Evolutionary conservation across 2,797 vertebrate genomes (phyloP), one percentile per base, ranked within the genome.

Genomic region (Chelidonichthys spinosus): DNA sequence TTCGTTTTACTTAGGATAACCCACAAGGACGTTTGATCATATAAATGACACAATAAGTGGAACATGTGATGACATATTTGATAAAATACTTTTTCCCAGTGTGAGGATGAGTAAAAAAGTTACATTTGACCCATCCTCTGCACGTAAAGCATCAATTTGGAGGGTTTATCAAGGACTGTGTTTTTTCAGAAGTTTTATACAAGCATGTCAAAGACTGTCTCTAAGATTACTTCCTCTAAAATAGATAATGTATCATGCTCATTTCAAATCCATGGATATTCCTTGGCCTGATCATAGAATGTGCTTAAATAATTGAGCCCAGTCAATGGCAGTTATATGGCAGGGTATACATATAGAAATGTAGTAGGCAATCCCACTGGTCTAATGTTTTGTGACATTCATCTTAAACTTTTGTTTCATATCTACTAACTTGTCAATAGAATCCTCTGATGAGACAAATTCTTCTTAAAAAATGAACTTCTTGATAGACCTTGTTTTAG

Each of bases 1-100:
- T 25, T 43, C 7, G 11, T 54, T 7, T 54, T 54, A 54, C 53
- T 33, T 10, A 56, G n/a, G 10, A 25, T 36, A 42, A 59, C 17
- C 33, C 6, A 58, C 55, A 18, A 39, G 36, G 17, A 56, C 54
- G 11, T 40, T 59, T n/a, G 18, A 59, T 59, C 35, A n/a, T 39
- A 56, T n/a, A n/a, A 9, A 37, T 39, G 17, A 37, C 35, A 56
- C 11, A 9, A 37, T 1, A 14, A 39, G 35, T 42, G 56, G 37
- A 40, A 42, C 56, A 42, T 14, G n/a, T 59, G 55, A 39, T 11
- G 58, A 32, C 58, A 60, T 60, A 11, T 25, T 60, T 42, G n/a
- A 60, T 42, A 18, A 25, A 42, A 59, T 13, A 42, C 4, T 39
- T 39, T 35, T 37, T 35, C 5, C 14, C 18, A 13, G 11, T 53